Conservation (phyloP, 2,888 invertebrate genomes). For the Conomelus anceps region DNA sequence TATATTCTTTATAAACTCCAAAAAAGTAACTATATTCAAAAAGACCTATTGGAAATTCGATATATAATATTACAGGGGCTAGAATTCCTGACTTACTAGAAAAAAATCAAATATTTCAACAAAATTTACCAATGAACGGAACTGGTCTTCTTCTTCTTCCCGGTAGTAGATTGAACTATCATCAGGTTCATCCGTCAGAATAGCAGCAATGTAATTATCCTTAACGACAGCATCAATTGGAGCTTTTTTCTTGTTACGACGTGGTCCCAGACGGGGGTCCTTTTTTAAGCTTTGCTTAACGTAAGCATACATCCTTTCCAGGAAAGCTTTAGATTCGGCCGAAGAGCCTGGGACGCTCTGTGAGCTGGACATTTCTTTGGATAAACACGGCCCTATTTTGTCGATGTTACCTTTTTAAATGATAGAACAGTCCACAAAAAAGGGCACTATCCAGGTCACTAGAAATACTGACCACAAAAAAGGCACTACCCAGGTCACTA, state of each 20-base stretch:
- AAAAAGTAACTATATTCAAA: too few relatives aligned
- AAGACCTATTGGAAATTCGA: too few relatives aligned
- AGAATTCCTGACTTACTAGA: too few relatives aligned
- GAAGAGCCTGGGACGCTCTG: neutral
- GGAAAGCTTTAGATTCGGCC: conserved; percentile 12
- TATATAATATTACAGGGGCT: too few relatives aligned
- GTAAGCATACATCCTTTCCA: conserved; percentile 26
- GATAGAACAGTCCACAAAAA: neutral
- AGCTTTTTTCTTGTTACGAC: neutral
- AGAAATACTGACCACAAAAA: neutral
- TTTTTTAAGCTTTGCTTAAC: conserved; percentile 18
- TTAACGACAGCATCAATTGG: neutral
- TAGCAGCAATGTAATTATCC: neutral
- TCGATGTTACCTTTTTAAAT: neutral
- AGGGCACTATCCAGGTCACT: neutral
- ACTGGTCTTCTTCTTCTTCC: neutral
- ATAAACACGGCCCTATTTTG: neutral
- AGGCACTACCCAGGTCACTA: neutral
- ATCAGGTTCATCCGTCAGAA: neutral
- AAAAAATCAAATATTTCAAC: neutral
- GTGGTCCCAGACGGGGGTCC: neutral
- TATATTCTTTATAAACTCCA: too few relatives aligned
- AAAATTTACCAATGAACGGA: neutral
- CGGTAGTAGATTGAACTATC: neutral
- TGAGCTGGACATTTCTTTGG: neutral